These are phyloP conservation scores for Drosophila triauraria DNA, from an alignment of 1,140 invertebrate genomes.

Conservation along the genomic window DNA sequence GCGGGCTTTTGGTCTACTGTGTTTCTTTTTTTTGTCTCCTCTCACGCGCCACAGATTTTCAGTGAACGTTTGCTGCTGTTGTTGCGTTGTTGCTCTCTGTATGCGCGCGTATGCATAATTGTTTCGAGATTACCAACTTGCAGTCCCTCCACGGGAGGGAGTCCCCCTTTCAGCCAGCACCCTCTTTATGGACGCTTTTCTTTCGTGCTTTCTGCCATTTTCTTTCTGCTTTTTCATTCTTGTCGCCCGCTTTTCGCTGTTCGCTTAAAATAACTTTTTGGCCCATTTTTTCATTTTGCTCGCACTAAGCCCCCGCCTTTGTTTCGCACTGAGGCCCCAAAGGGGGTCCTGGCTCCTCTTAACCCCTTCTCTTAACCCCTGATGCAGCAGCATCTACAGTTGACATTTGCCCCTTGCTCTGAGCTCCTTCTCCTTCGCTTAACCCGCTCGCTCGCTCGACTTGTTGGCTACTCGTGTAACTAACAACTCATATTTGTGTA, in stretches of 20 bases:
- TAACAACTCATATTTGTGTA: constrained; percentile 48
- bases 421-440: constrained; percentile 5
- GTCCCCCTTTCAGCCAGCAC: constrained; percentile 7
- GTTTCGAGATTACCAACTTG: constrained; percentile 72
- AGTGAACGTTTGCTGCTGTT: constrained; percentile 26
- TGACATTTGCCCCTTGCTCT: constrained; percentile 45
- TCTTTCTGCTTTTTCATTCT: constrained; percentile 33
- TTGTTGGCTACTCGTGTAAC: constrained; percentile 40
- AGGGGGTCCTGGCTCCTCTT: constrained; percentile 12
- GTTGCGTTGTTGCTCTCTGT: constrained; percentile 31
- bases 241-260: constrained; percentile 54
- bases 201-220: constrained; percentile 42
- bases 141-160: constrained; percentile 6
- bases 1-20: constrained; percentile 67
- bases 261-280: constrained; percentile 82
- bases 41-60: constrained; percentile 73
- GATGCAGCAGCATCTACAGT: constrained; percentile 21
- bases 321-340: constrained; percentile 46
- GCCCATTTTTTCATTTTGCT: constrained; percentile 58
- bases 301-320: constrained; percentile 43
- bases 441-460: constrained; percentile 6
- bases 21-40: constrained; percentile 45
- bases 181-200: constrained; percentile 44
- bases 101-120: constrained; percentile 78
- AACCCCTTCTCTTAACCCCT: constrained; percentile 21